These are phyloP conservation scores for human DNA, from an alignment of 2,113 vertebrate species.

Conservation along the genomic window DNA sequence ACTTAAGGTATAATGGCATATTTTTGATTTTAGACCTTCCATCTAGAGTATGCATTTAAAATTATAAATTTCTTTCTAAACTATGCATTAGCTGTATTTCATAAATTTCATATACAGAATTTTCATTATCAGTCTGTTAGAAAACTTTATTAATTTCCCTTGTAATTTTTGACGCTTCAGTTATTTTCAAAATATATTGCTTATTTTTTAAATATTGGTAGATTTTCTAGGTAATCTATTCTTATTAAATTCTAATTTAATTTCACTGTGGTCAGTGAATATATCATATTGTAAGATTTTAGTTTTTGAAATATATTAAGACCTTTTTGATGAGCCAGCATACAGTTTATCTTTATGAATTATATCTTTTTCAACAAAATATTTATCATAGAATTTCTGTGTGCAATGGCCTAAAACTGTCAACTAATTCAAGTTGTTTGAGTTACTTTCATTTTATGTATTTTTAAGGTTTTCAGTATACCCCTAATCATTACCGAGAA, in stretches of 20 bases:
- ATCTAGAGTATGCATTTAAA: background rate
- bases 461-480: background rate
- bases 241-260: background rate
- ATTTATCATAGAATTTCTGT: background rate
- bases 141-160: background rate
- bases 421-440: background rate
- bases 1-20: background rate
- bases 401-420: background rate
- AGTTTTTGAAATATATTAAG: background rate
- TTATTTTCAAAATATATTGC: background rate
- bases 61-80: background rate
- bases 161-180: background rate
- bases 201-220: background rate
- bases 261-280: background rate
- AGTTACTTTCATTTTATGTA: background rate
- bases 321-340: background rate
- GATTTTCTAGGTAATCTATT: background rate
- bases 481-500: background rate
- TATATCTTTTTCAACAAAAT: background rate
- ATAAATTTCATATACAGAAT: background rate
- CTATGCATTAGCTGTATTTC: background rate
- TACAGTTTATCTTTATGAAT: background rate
- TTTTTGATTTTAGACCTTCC: background rate
- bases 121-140: background rate
- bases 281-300: background rate